Evolutionary conservation across 92 coral and sea anemone genomes (phyloP).

Genomic region (Palythoa grandis): DNA sequence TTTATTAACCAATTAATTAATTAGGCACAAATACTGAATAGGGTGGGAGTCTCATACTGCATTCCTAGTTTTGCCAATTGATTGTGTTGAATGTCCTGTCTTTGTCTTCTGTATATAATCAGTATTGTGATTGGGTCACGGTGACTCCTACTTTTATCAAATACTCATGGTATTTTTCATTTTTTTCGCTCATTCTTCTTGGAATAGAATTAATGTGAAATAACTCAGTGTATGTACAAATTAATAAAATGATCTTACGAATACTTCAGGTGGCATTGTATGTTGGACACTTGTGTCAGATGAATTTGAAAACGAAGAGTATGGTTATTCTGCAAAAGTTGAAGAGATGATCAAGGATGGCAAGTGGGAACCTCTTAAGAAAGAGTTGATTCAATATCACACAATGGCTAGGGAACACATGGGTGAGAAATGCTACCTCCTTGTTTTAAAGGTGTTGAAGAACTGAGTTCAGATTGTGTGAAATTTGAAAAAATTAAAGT

Average conservation of each 20-base stretch:
- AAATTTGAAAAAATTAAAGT: too few relatives aligned
- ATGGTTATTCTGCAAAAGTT: conserved; percentile 38
- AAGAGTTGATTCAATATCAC: conserved; percentile 34
- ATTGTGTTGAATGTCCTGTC: too few relatives aligned
- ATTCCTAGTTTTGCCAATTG: too few relatives aligned
- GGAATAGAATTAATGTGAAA: too few relatives aligned
- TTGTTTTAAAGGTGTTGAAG: conserved; percentile 16
- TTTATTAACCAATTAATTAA: too few relatives aligned
- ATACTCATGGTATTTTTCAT: too few relatives aligned
- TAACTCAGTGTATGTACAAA: not conserved
- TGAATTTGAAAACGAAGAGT: conserved; percentile 25
- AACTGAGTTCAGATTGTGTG: not conserved
- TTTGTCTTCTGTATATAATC: too few relatives aligned
- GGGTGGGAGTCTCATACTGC: too few relatives aligned
- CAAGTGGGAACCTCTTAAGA: conserved; percentile 34
- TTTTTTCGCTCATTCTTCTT: too few relatives aligned
- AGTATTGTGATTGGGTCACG: too few relatives aligned
- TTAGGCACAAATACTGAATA: too few relatives aligned
- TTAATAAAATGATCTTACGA: not conserved
- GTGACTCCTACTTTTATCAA: too few relatives aligned
- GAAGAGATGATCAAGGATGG: conserved; percentile 31
- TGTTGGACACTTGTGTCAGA: conserved; percentile 41
- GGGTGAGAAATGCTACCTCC: conserved; percentile 7
- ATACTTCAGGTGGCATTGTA: conserved; percentile 20
- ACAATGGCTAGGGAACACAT: conserved; percentile 22